A percentile compares a stretch with the other conserved stretches of the same genome.
These are phyloP conservation scores for Elachura formosa DNA, from an alignment of 2,113 vertebrate species.

Conservation along the genomic window DNA sequence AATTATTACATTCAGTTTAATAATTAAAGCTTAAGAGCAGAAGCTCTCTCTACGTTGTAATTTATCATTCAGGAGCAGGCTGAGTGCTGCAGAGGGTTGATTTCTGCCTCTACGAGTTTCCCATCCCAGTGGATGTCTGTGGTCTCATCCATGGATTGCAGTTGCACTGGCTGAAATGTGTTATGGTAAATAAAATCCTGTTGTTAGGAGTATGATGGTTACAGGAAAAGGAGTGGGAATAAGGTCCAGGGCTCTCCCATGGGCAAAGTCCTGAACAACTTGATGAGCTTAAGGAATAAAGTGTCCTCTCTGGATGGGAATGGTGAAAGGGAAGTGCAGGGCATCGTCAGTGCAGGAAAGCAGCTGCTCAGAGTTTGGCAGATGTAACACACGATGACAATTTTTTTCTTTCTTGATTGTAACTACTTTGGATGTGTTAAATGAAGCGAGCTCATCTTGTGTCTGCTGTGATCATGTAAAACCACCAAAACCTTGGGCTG, in stretches of 20 bases:
- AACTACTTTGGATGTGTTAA: conserved; percentile 20
- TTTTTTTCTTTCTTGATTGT: neutral
- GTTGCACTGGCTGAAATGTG: neutral
- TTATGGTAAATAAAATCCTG: neutral
- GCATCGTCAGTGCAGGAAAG: neutral
- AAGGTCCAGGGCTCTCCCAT: neutral
- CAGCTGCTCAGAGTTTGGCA: neutral
- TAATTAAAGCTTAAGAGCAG: neutral
- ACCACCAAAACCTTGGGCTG: neutral
- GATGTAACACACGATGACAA: neutral
- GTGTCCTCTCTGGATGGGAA: neutral
- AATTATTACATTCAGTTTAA: neutral
- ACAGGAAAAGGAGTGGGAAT: neutral
- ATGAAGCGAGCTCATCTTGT: conserved; percentile 1
- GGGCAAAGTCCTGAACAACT: neutral
- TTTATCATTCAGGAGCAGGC: neutral
- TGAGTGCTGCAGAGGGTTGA: neutral
- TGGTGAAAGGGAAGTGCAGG: neutral
- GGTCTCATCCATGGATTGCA: neutral
- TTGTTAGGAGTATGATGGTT: neutral
- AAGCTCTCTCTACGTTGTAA: neutral
- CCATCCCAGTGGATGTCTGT: neutral
- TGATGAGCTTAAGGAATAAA: neutral
- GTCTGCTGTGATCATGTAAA: neutral
- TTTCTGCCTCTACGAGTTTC: neutral